Percentiles rank a stretch among this genome's conserved stretches.
phyloP scores from a whole-genome alignment of 2,113 vertebrate species.

The Tachysurus fulvidraco region DNA sequence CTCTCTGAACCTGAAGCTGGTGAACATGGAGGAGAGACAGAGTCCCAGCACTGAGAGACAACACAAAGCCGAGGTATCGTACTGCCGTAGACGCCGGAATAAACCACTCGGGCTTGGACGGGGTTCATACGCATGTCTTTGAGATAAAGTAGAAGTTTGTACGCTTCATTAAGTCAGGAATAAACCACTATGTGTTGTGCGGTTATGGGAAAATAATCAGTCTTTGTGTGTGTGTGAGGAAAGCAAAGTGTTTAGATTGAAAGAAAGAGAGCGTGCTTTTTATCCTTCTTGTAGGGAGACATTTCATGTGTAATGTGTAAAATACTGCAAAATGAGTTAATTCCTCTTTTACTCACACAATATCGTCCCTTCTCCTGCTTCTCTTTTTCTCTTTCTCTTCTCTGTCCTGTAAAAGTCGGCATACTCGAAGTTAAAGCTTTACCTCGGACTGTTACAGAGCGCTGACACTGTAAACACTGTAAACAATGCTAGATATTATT shows the following conservation, averaged over 20 bases:
- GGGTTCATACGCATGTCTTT: neutral
- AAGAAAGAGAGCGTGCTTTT: neutral
- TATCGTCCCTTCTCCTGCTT: neutral
- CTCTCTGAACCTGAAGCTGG: slow-evolving; percentile 89
- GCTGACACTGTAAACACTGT: neutral
- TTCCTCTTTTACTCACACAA: neutral
- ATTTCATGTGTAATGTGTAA: no score
- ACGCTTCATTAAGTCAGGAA: neutral
- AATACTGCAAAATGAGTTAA: neutral
- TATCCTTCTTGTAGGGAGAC: neutral
- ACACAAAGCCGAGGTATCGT: slow-evolving; percentile 90
- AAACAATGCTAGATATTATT: no score
- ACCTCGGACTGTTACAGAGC: neutral
- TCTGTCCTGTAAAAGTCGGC: neutral
- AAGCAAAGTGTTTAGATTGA: neutral
- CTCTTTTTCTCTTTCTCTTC: neutral
- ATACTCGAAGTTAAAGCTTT: neutral
- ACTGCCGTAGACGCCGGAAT: neutral
- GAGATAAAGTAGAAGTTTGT: neutral
- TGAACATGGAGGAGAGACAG: slow-evolving; percentile 91
- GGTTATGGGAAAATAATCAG: slow-evolving; percentile 1
- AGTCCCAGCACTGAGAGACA: slow-evolving; percentile 84
- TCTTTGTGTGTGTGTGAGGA: neutral
- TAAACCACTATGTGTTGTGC: neutral
- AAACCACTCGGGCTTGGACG: neutral